A percentile compares a stretch with the other conserved stretches of the same genome.
phyloP scores from a whole-genome alignment of 2,797 vertebrate species.

The Pitangus sulphuratus region DNA sequence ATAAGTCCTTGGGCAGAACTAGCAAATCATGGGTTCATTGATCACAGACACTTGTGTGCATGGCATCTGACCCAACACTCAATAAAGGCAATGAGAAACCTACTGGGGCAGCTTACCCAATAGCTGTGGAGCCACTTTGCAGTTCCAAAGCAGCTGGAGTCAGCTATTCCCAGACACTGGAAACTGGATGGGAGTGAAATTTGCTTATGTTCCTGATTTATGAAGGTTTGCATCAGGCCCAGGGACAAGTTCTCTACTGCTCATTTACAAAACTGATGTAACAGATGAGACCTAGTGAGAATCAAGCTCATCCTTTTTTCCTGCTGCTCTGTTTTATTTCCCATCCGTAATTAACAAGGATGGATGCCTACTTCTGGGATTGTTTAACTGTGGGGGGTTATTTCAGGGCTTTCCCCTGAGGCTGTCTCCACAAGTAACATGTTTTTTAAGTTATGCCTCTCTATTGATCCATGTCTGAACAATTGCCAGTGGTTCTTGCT shows the following conservation, averaged over 20 bases:
- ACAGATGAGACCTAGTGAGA: neutral
- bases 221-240: neutral
- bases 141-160: neutral
- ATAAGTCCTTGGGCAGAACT: slow-evolving; percentile 8
- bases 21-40: slow-evolving; percentile 13
- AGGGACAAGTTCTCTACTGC: neutral
- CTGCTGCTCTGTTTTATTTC: neutral
- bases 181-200: neutral
- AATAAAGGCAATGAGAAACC: slow-evolving; percentile 10
- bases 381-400: neutral
- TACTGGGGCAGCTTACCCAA: neutral
- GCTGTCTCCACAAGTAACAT: neutral
- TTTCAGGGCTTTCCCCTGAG: neutral
- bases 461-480: neutral
- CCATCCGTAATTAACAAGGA: neutral
- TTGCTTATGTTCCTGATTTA: neutral
- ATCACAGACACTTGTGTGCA: neutral
- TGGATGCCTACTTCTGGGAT: neutral
- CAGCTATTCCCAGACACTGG: neutral
- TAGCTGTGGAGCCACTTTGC: neutral
- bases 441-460: neutral
- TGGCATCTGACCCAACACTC: neutral
- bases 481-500: neutral
- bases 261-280: neutral
- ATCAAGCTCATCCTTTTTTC: neutral